phyloP scores from a whole-genome alignment of 2,888 invertebrate genomes.

The Timandra comae region DNA sequence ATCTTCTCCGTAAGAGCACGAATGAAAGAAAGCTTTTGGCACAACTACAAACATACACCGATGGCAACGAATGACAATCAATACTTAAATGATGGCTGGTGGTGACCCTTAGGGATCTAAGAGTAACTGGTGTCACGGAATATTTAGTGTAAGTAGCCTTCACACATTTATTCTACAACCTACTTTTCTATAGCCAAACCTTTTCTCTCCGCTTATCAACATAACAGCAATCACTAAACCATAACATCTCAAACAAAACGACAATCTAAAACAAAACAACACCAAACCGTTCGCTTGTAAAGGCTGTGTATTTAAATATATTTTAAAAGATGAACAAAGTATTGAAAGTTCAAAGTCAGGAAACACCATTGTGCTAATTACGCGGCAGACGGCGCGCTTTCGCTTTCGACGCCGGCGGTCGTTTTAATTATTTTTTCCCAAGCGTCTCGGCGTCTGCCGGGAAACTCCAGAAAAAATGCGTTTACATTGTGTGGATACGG shows the following conservation, averaged over 20 bases:
- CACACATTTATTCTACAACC: background rate
- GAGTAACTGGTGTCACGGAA: background rate
- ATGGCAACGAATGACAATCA: too few relatives aligned
- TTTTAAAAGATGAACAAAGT: constrained; percentile 58
- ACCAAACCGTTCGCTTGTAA: background rate
- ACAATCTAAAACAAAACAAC: background rate
- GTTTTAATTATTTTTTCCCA: constrained; percentile 75
- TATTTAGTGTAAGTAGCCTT: background rate
- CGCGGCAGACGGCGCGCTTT: constrained; percentile 76
- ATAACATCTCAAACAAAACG: background rate
- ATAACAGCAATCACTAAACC: too few relatives aligned
- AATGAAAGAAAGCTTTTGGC: too few relatives aligned
- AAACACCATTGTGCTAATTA: constrained; percentile 76
- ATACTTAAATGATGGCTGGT: too few relatives aligned
- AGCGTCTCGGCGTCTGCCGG: constrained; percentile 75
- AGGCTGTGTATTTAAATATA: constrained; percentile 3
- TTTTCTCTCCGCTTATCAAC: too few relatives aligned
- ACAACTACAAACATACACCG: too few relatives aligned
- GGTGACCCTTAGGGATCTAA: background rate
- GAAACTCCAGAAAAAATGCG: constrained; percentile 66
- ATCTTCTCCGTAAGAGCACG: too few relatives aligned
- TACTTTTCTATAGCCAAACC: background rate
- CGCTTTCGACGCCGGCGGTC: constrained; percentile 69
- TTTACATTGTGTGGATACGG: constrained; percentile 26
- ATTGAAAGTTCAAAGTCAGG: constrained; percentile 74